A percentile compares a stretch with the other conserved stretches of the same genome.
Conservation (phyloP, 2,797 vertebrate genomes). For the Phrynocephalus vlangalii region DNA sequence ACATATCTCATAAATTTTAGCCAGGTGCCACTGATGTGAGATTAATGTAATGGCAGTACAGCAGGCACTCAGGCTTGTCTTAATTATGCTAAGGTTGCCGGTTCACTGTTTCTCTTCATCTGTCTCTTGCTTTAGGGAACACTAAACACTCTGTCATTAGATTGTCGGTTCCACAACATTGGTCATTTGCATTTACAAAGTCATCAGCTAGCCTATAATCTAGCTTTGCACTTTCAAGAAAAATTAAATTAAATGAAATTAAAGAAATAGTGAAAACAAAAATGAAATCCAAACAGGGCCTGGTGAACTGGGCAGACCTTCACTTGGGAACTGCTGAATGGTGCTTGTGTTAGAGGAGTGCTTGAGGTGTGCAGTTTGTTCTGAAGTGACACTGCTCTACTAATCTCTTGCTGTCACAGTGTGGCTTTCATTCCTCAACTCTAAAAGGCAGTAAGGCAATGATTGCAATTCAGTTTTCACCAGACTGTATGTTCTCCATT, state of each 20-base stretch:
- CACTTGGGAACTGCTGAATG: neutral
- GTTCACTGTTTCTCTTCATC: conserved; percentile 87
- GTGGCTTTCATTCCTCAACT: neutral
- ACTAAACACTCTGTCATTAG: conserved; percentile 89
- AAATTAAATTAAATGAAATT: conserved; percentile 66
- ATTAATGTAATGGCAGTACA: conserved; percentile 86
- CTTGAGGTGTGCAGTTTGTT: neutral
- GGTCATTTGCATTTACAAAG: conserved; percentile 85
- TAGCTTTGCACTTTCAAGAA: conserved; percentile 75
- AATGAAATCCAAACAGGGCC: conserved; percentile 56
- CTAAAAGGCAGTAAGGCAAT: conserved; percentile 1
- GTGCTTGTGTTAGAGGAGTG: neutral
- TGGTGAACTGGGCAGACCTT: neutral
- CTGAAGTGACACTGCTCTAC: neutral
- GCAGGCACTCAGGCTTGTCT: conserved; percentile 87
- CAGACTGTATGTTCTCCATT: neutral
- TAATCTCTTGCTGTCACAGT: neutral
- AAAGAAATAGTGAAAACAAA: conserved; percentile 78
- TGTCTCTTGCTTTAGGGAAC: conserved; percentile 87
- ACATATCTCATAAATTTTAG: conserved; percentile 87
- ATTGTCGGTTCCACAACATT: conserved; percentile 86
- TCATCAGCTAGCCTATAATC: conserved; percentile 84
- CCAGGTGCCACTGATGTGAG: conserved; percentile 85
- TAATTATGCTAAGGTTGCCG: conserved; percentile 88
- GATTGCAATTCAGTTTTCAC: neutral